Evolutionary conservation across 2,797 vertebrate species (phyloP), one percentile per base, ranked within the genome.

Genomic region (Falco naumanni): DNA sequence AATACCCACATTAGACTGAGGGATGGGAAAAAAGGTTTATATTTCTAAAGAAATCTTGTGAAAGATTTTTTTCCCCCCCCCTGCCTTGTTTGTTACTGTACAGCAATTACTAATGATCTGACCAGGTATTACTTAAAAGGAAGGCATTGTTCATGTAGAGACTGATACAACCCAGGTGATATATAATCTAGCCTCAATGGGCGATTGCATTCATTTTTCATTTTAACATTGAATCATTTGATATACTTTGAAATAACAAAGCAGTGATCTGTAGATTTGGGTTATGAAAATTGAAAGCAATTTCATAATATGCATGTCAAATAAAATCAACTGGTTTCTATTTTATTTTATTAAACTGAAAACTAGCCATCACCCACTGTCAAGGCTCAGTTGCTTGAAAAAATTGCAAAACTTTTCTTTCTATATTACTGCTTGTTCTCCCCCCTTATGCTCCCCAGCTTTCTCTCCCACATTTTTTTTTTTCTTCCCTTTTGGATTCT

Each of bases 241-340:
- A 87, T 97, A 48, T 57, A 75, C 74, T 97, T 96, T 91, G 64
- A 96, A 96, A 96, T 96, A 83, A 81, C 69, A 97, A 96, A 95
- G 68, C 51, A 91, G 48, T 87, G 89, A 78, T 92, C 76, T 95
- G 74, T 95, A 71, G 72, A 80, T 71, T 68, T 6, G 39, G 21
- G 16, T 85, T 88, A 88, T 82, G 82, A 93, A 97, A 95, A 96
- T 10, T 63, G 77, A 91, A 97, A 95, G 34, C 81, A 22, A 74
- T 96, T 95, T 93, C 90, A 89, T 91, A 93, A 81, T 89, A 90
- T 53, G 26, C 68, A 85, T 69, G 63, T 60, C 71, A 96, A 86
- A 54, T 84, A 90, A 92, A 93, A 93, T 85, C 75, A 93, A 45
- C 33, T 22, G 21, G 13, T 50, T 93, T 93, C 53, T 92, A 15